These are phyloP conservation scores for Xestia rhomboidea DNA, from an alignment of 2,888 invertebrate species.

Conservation along the genomic window DNA sequence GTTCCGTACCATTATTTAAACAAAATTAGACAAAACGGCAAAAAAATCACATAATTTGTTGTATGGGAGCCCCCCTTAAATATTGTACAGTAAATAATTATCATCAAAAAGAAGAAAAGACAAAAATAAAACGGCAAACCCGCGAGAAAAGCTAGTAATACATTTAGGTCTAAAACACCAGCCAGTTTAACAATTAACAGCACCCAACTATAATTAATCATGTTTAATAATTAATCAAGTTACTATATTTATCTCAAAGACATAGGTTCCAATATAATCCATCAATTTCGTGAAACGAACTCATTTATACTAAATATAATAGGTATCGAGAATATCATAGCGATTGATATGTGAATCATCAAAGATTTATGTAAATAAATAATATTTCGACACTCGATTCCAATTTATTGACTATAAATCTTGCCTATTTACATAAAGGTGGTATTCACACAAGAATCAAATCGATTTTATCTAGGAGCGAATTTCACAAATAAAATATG, in stretches of 20 bases:
- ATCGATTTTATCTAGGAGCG: background rate
- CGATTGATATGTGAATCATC: slow-evolving; percentile 47
- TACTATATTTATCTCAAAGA: slow-evolving; percentile 8
- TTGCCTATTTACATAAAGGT: slow-evolving; percentile 35
- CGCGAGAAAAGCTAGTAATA: background rate
- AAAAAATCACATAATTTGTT: too few relatives aligned
- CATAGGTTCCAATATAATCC: slow-evolving; percentile 7
- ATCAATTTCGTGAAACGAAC: slow-evolving; percentile 25
- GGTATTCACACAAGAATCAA: background rate
- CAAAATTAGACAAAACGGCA: too few relatives aligned
- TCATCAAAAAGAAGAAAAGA: background rate
- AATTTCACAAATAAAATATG: background rate
- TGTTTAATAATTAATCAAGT: slow-evolving; percentile 33
- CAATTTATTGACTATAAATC: slow-evolving; percentile 57
- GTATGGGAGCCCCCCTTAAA: too few relatives aligned
- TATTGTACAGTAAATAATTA: too few relatives aligned
- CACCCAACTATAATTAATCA: slow-evolving; percentile 31
- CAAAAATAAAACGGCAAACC: background rate
- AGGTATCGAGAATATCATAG: slow-evolving; percentile 17
- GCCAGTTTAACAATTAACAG: slow-evolving; percentile 20
- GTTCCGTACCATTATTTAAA: too few relatives aligned
- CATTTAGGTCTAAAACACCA: slow-evolving; percentile 3
- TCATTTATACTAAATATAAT: slow-evolving; percentile 28
- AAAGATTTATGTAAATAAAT: slow-evolving; percentile 55
- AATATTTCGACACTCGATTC: slow-evolving; percentile 58